phyloP scores from a whole-genome alignment of 2,797 vertebrate genomes.

The Clamator glandarius region DNA sequence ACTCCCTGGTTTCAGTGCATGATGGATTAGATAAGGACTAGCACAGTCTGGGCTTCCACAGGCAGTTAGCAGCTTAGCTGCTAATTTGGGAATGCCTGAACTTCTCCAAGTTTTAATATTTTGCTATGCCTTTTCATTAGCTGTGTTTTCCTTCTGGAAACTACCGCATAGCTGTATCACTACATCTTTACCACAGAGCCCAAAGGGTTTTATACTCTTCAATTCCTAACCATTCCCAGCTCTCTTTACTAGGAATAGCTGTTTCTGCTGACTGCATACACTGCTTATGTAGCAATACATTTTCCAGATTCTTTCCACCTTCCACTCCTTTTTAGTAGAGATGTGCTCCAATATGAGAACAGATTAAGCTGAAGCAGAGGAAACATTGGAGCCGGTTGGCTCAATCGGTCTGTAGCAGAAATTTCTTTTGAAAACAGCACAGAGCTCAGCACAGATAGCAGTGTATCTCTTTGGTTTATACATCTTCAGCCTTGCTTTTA shows the following conservation, averaged over 20 bases:
- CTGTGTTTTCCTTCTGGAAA: slow-evolving; percentile 22
- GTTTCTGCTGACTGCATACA: slow-evolving; percentile 8
- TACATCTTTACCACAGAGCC: slow-evolving; percentile 1
- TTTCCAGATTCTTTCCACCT: slow-evolving; percentile 40
- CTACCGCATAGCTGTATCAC: not conserved
- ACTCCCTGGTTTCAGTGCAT: not conserved
- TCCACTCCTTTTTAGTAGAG: not conserved
- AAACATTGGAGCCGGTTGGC: not conserved
- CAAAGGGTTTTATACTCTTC: not conserved
- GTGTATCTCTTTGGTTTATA: not conserved
- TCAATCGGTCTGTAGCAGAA: not conserved
- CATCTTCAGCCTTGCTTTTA: not conserved
- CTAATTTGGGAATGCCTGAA: slow-evolving; percentile 10
- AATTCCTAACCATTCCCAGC: not conserved
- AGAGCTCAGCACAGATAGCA: not conserved
- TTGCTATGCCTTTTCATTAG: slow-evolving; percentile 9
- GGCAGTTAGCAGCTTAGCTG: not conserved
- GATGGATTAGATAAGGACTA: not conserved
- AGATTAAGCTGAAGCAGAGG: slow-evolving; percentile 4
- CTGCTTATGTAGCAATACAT: not conserved
- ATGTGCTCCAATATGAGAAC: not conserved
- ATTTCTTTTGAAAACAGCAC: not conserved
- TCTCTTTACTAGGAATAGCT: slow-evolving; percentile 13
- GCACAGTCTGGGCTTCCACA: not conserved
- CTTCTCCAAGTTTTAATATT: slow-evolving; percentile 8